Evolutionary conservation across 2,888 invertebrate species (phyloP).

Genomic region (Fragum sueziense): DNA sequence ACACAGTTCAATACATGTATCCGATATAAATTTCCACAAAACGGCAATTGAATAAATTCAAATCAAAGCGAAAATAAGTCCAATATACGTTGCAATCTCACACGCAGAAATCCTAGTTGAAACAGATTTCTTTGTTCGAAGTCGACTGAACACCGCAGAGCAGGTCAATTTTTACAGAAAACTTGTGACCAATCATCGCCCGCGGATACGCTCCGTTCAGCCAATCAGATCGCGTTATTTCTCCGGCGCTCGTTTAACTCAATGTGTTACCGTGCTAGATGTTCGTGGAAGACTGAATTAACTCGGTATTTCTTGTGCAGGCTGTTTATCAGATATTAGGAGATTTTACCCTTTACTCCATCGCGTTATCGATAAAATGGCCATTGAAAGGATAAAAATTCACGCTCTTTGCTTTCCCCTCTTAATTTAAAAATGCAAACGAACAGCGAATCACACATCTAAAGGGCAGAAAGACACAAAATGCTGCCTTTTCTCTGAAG

Average conservation of each 20-base stretch:
- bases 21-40: conserved; percentile 2
- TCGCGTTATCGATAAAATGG: no score
- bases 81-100: conserved; percentile 9
- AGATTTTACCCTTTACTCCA: background rate
- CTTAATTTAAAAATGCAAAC: no score
- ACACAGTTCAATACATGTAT: background rate
- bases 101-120: conserved; percentile 11
- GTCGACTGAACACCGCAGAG: conserved; percentile 25
- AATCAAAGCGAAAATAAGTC: background rate
- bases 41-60: conserved; percentile 16
- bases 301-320: background rate
- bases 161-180: conserved; percentile 58
- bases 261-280: conserved; percentile 15
- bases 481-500: conserved; percentile 2
- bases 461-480: no score
- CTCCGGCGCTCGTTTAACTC: conserved; percentile 15
- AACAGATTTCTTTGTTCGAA: conserved; percentile 51
- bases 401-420: no score
- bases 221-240: conserved; percentile 56
- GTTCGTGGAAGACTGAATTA: conserved; percentile 11
- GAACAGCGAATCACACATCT: no score
- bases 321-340: background rate
- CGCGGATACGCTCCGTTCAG: conserved; percentile 51
- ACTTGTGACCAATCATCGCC: conserved; percentile 59
- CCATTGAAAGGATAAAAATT: no score